These are phyloP conservation scores for Drosophila tsacasi DNA, from an alignment of 1,140 invertebrate genomes.

Conservation along the genomic window DNA sequence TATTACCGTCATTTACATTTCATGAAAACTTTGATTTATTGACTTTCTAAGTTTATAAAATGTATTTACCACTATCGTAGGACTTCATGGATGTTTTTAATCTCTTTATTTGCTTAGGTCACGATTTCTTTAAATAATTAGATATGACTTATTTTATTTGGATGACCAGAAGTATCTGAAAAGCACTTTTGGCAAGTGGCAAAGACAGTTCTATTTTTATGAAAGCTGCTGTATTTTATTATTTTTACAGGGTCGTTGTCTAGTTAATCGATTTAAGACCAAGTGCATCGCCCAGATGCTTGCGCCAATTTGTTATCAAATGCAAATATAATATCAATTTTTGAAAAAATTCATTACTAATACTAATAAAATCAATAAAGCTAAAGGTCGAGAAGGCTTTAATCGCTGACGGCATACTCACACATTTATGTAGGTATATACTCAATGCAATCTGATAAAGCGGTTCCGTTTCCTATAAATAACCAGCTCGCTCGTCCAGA, in stretches of 20 bases:
- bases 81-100: neutral
- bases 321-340: neutral
- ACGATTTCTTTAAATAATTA: neutral
- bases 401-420: neutral
- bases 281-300: slow-evolving; percentile 11
- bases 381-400: slow-evolving; percentile 2
- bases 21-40: neutral
- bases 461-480: slow-evolving; percentile 18
- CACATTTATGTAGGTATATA: neutral
- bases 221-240: neutral
- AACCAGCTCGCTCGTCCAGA: neutral
- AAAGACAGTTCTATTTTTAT: neutral
- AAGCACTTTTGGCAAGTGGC: neutral
- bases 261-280: slow-evolving; percentile 8
- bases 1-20: neutral
- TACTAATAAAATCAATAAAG: slow-evolving; percentile 1
- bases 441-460: slow-evolving; percentile 11
- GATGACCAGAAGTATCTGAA: too few relatives aligned
- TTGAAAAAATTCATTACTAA: neutral
- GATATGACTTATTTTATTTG: neutral
- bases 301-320: slow-evolving; percentile 1
- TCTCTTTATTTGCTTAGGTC: neutral
- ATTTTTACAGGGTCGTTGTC: slow-evolving; percentile 12
- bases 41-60: neutral
- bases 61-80: too few relatives aligned